Base-by-base conservation (phyloP, 2,888 invertebrate species). In the Flexamia atlantica region DNA sequence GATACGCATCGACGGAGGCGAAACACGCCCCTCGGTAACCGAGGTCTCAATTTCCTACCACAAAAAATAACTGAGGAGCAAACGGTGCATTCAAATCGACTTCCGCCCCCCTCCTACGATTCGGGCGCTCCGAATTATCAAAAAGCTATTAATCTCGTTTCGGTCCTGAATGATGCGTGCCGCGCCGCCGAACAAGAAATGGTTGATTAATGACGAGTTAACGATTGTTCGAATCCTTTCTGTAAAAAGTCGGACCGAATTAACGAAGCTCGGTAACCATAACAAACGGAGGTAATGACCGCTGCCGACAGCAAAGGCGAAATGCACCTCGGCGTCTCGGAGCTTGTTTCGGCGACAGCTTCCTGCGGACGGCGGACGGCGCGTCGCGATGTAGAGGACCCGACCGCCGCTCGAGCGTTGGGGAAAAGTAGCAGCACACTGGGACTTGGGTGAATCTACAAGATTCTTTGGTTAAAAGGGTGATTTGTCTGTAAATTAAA, bases 41-140 rank as follows among this genome's bases (percentile, higher is more conserved):
- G 82, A 83, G 74, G 57, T 57, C 82, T 83, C 82, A 83, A 83
- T 83, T 83, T 83, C 74, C 82, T 68, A 57, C 82, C 74, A 83
- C 72, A 83, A 74, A 83, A 79, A 79, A 79, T 79, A 57, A 53
- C 79, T 79, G 79, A 79, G 79, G 36, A 79, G 79, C 79, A 79
- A 79, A 79, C 79, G 79, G 79, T 79, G 79, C 79, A 79, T 79
- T 79, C 79, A 79, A 79, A 79, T 79, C 79, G 79, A 79, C 79
- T 79, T 79, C 79, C 79, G 79, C 23, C 76, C 30, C 20, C 46
- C 76, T 12, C 23, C 30, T 12, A n/a, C 28, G 20, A 7, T 20
- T 20, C 57, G 79, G 40, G 79, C 79, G 79, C 79, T 57, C 57
- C 57, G 79, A 32, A 79, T 53, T 79, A 79, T 79, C 79, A 79